These are phyloP conservation scores for Saguinus imperator DNA, from an alignment of 2,113 vertebrate genomes.

Conservation along the genomic window DNA sequence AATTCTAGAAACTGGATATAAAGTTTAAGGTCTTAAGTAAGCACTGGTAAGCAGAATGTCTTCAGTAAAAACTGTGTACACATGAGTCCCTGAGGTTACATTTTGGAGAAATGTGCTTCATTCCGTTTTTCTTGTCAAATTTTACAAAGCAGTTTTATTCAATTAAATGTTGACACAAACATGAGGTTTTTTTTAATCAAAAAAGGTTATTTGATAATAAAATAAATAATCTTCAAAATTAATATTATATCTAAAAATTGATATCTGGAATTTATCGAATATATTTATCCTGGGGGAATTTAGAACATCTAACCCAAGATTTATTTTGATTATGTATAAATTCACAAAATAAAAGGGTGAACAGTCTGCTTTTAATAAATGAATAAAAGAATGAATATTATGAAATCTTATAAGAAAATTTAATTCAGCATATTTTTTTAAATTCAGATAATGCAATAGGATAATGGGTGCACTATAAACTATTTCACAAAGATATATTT, in stretches of 20 bases:
- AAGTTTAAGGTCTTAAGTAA: background rate
- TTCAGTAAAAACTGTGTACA: background rate
- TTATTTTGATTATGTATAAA: background rate
- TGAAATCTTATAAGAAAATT: background rate
- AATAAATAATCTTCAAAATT: background rate
- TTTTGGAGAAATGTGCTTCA: background rate
- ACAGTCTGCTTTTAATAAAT: background rate
- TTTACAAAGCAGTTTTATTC: background rate
- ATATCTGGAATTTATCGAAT: background rate
- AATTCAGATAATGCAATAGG: background rate
- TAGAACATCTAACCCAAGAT: conserved; percentile 1
- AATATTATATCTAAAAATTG: background rate
- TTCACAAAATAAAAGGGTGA: background rate
- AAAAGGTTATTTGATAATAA: background rate
- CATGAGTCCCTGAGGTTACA: background rate
- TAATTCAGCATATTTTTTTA: background rate
- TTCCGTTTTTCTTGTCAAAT: background rate
- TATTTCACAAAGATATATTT: background rate
- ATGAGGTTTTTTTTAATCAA: background rate
- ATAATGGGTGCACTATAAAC: background rate
- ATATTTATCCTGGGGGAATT: background rate
- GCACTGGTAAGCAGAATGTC: background rate
- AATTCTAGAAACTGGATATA: background rate
- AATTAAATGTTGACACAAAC: background rate
- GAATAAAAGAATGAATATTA: background rate